A percentile compares a stretch with the other conserved stretches of the same genome.
Evolutionary conservation across 2,113 vertebrate genomes (phyloP).

Genomic region (Aphyosemion australe): DNA sequence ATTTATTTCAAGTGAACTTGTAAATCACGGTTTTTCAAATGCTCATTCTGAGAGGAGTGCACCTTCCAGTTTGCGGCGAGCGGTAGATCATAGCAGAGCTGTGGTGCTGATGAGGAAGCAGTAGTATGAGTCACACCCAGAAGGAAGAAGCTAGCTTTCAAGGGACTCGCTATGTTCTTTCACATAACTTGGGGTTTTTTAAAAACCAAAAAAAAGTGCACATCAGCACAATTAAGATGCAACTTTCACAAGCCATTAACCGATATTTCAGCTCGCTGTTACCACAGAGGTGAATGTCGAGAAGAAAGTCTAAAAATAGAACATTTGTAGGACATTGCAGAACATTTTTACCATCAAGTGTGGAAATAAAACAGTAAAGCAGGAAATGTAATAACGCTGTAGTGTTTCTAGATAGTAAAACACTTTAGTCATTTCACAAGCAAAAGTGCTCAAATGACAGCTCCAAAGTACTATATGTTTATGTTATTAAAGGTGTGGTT

Average conservation of each 20-base stretch:
- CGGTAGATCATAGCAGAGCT: neutral
- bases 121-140: constrained; percentile 61
- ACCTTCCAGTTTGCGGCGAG: constrained; percentile 6
- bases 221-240: constrained; percentile 61
- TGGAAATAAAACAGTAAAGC: constrained; percentile 10
- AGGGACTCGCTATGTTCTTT: constrained; percentile 45
- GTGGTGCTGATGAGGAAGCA: constrained; percentile 61
- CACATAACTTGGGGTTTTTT: constrained; percentile 51
- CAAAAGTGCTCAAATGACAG: too few species aligned
- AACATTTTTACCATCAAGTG: constrained; percentile 22
- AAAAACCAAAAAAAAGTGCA: neutral
- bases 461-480: too few species aligned
- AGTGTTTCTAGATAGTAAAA: neutral
- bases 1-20: neutral
- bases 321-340: constrained; percentile 7
- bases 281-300: constrained; percentile 60
- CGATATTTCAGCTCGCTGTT: constrained; percentile 64
- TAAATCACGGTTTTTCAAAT: neutral
- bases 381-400: neutral
- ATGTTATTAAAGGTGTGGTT: too few species aligned
- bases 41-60: neutral
- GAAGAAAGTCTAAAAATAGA: constrained; percentile 61
- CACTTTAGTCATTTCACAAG: too few species aligned
- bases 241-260: constrained; percentile 74
- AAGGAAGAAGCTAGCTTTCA: constrained; percentile 64